These are phyloP conservation scores for Speoplatyrhinus poulsoni DNA, from an alignment of 2,113 vertebrate genomes.

Conservation along the genomic window DNA sequence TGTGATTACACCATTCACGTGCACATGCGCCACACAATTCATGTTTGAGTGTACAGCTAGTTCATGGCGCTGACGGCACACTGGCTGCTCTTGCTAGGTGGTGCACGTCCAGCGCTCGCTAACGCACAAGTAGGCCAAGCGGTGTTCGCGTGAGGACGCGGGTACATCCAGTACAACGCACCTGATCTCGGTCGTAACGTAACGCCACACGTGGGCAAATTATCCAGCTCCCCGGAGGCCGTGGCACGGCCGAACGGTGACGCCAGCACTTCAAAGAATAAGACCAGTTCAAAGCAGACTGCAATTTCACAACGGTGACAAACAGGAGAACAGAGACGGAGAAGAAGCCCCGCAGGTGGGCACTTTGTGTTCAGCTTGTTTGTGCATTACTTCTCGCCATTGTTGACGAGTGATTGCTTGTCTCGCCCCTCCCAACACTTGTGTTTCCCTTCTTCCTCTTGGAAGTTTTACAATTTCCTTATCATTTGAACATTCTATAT, in stretches of 20 bases:
- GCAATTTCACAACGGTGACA: conserved; percentile 59
- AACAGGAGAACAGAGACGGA: conserved; percentile 43
- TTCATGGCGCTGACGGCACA: too few relatives aligned
- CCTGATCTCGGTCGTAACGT: conserved; percentile 55
- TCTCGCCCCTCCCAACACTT: conserved; percentile 20
- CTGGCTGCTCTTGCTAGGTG: too few relatives aligned
- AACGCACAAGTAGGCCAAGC: conserved; percentile 47
- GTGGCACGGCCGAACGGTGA: conserved; percentile 41
- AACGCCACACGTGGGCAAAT: conserved; percentile 50
- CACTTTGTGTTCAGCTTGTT: conserved; percentile 43
- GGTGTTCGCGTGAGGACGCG: conserved; percentile 8
- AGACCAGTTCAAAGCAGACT: conserved; percentile 53
- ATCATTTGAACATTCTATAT: conserved; percentile 1
- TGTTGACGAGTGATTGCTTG: conserved; percentile 61
- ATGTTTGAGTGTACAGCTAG: too few relatives aligned
- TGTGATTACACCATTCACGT: too few relatives aligned
- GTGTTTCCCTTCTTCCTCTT: conserved; percentile 2
- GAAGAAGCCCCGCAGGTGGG: conserved; percentile 67
- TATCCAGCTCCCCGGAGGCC: conserved; percentile 53
- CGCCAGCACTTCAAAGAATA: conserved; percentile 56
- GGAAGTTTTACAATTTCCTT: conserved; percentile 11
- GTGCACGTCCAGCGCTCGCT: too few relatives aligned
- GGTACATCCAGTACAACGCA: conserved; percentile 36
- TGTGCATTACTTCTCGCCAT: conserved; percentile 36
- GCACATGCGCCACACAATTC: too few relatives aligned